Percentiles rank a stretch among this genome's conserved stretches.
Evolutionary conservation across 2,113 vertebrate species (phyloP).

Genomic region (Meles meles): DNA sequence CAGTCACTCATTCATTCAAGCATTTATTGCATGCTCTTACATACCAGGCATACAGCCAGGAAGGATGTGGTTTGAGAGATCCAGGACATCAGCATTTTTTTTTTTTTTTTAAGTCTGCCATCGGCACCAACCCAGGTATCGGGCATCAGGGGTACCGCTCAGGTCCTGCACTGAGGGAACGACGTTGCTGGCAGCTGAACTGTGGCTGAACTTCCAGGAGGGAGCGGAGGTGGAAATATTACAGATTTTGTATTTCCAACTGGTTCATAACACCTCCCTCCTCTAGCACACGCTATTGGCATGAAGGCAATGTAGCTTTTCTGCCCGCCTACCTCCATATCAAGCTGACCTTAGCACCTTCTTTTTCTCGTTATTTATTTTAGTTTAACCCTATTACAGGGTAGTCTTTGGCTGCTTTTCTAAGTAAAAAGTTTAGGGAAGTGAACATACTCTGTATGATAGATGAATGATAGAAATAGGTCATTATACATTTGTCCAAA

Average conservation of each 20-base stretch:
- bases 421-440: background rate
- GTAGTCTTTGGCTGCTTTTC: background rate
- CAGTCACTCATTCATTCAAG: background rate
- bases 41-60: background rate
- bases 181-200: background rate
- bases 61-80: background rate
- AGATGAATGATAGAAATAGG: background rate
- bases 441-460: background rate
- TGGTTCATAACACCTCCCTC: background rate
- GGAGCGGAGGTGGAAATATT: background rate
- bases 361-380: background rate
- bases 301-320: background rate
- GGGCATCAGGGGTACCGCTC: background rate
- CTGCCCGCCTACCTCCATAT: fast-evolving
- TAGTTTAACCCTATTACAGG: background rate
- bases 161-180: background rate
- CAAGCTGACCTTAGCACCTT: background rate
- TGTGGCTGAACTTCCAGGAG: background rate
- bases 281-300: background rate
- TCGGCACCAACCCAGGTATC: background rate
- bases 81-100: background rate
- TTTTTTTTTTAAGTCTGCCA: background rate
- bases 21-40: background rate
- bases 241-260: background rate
- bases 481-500: background rate